These are phyloP conservation scores for Arremon aurantiirostris DNA, from an alignment of 2,797 vertebrate genomes.

Conservation along the genomic window DNA sequence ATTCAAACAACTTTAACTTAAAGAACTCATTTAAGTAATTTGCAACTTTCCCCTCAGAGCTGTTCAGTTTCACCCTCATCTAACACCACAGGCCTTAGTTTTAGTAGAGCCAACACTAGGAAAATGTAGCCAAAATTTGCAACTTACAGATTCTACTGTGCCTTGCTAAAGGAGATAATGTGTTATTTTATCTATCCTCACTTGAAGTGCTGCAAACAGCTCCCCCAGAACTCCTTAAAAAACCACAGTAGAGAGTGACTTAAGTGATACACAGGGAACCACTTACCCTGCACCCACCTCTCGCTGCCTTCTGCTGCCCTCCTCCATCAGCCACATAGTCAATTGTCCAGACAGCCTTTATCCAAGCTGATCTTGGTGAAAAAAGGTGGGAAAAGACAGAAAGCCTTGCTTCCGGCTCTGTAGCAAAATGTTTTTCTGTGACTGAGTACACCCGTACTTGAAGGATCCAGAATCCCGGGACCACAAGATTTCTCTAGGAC, in stretches of 20 bases:
- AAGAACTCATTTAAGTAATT: neutral
- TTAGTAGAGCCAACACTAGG: neutral
- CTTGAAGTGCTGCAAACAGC: neutral
- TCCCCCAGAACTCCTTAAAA: neutral
- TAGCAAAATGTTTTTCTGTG: neutral
- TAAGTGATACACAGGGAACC: accelerated
- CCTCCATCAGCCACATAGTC: neutral
- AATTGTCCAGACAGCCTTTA: neutral
- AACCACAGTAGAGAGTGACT: neutral
- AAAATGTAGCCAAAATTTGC: neutral
- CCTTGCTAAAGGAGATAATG: accelerated
- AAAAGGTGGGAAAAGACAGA: neutral
- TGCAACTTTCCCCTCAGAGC: neutral
- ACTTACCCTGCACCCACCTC: accelerated
- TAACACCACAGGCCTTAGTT: neutral
- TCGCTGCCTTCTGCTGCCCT: accelerated
- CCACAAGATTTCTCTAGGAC: neutral
- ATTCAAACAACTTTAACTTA: neutral
- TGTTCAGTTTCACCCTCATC: too few species aligned
- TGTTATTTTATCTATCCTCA: neutral
- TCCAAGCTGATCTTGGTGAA: neutral
- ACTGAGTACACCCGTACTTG: neutral
- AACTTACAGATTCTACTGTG: neutral
- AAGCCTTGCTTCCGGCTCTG: neutral
- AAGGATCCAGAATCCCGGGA: neutral